Percentiles rank a stretch among this genome's conserved stretches.
These are phyloP conservation scores for Paedocypris micromegethes DNA, from an alignment of 2,797 vertebrate genomes.

Conservation along the genomic window DNA sequence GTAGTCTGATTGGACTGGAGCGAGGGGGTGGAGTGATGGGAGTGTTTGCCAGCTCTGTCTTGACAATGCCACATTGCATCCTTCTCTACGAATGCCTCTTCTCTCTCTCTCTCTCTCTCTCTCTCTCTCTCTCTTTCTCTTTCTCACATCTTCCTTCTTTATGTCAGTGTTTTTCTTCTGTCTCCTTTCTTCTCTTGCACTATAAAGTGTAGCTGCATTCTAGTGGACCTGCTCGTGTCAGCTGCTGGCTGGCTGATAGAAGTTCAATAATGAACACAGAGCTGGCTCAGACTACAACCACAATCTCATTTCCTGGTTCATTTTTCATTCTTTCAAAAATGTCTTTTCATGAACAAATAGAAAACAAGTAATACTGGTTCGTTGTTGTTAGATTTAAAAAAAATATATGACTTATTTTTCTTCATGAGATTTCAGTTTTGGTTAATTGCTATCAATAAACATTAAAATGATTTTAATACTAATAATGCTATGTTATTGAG, in stretches of 20 bases:
- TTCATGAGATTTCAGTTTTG: too few species aligned
- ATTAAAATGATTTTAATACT: too few species aligned
- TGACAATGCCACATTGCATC: slow-evolving; percentile 65
- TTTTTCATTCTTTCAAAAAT: background rate
- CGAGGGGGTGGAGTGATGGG: slow-evolving; percentile 37
- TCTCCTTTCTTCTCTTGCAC: slow-evolving; percentile 54
- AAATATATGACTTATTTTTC: too few species aligned
- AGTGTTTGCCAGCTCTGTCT: slow-evolving; percentile 65
- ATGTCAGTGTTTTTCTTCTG: slow-evolving; percentile 62
- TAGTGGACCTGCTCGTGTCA: slow-evolving; percentile 62
- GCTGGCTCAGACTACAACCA: background rate
- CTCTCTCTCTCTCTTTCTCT: slow-evolving; percentile 49
- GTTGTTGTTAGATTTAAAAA: too few species aligned
- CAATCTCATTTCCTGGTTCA: background rate
- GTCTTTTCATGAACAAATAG: too few species aligned
- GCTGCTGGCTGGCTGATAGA: background rate
- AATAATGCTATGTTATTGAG: too few species aligned
- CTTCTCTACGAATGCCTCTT: slow-evolving; percentile 61
- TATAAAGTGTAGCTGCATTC: slow-evolving; percentile 55
- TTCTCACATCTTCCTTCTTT: slow-evolving; percentile 50
- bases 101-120: slow-evolving; percentile 44
- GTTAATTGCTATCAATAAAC: too few species aligned
- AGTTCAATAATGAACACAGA: too few species aligned
- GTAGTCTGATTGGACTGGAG: slow-evolving; percentile 32
- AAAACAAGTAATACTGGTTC: too few species aligned